Conservation (phyloP, 1,140 invertebrate genomes). For the Chlorops oryzae region DNA sequence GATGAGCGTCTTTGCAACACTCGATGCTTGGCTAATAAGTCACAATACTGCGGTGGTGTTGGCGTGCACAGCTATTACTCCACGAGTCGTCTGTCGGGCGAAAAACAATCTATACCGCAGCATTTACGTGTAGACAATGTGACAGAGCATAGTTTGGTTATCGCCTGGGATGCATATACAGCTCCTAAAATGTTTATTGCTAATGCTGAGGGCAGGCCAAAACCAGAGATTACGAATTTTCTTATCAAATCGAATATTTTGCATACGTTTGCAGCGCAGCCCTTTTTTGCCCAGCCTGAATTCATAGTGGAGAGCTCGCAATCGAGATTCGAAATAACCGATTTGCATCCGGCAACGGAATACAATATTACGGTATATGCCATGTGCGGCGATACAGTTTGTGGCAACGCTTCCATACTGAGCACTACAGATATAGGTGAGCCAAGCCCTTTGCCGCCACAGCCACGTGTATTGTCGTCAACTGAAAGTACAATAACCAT, state of each 20-base stretch:
- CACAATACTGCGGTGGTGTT: constrained; percentile 52
- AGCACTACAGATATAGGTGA: constrained; percentile 63
- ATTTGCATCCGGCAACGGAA: constrained; percentile 63
- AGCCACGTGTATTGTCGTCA: constrained; percentile 57
- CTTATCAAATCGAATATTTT: constrained; percentile 48
- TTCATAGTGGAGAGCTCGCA: constrained; percentile 52
- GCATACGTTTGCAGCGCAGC: constrained; percentile 47
- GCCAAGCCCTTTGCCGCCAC: constrained; percentile 58
- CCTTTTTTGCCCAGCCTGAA: constrained; percentile 31
- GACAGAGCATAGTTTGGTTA: constrained; percentile 51
- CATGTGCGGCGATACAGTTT: constrained; percentile 55
- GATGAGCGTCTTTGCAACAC: constrained; percentile 45
- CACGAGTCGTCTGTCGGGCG: constrained; percentile 41
- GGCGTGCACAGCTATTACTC: constrained; percentile 52
- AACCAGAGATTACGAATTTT: constrained; percentile 48
- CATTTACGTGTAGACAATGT: constrained; percentile 48
- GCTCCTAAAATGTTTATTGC: constrained; percentile 34
- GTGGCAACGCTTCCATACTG: constrained; percentile 51
- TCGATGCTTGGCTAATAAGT: constrained; percentile 51
- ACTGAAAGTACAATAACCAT: constrained; percentile 57
- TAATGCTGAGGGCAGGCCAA: constrained; percentile 16
- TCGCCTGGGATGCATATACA: constrained; percentile 49
- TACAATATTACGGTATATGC: constrained; percentile 67
- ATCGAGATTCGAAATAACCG: constrained; percentile 51
- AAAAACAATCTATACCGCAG: constrained; percentile 47